Conservation (phyloP, 2,888 invertebrate species). For the Adelognathus sp. region DNA sequence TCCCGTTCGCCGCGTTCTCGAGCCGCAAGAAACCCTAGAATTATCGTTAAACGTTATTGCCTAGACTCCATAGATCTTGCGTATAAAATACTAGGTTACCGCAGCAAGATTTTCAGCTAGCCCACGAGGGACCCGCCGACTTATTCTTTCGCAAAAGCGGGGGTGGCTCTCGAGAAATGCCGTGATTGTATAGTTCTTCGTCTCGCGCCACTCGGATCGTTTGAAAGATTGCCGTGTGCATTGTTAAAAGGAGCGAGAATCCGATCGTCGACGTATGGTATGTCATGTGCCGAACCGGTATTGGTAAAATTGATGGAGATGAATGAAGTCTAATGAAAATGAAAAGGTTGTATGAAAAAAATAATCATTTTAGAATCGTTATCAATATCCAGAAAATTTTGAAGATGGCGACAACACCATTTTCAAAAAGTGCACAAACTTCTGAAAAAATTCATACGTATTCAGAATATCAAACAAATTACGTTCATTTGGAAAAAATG, state of each 20-base stretch:
- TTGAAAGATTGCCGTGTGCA: not conserved
- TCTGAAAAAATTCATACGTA: no score
- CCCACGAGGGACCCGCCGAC: conserved; percentile 56
- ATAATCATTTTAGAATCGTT: no score
- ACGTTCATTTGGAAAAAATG: no score
- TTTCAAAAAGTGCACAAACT: no score
- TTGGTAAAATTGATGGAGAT: no score
- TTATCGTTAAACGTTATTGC: conserved; percentile 81
- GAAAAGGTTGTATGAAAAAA: no score
- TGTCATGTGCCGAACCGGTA: no score
- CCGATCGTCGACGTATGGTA: not conserved
- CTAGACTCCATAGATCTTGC: conserved; percentile 81
- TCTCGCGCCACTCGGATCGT: conserved; percentile 5
- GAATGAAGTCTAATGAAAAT: no score
- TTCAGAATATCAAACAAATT: no score
- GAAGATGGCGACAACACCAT: no score
- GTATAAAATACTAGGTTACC: conserved; percentile 80
- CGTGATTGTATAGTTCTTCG: conserved; percentile 13
- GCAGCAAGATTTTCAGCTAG: conserved; percentile 55
- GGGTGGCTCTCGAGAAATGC: conserved; percentile 70
- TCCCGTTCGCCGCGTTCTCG: conserved; percentile 68
- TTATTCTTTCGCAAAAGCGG: conserved; percentile 68
- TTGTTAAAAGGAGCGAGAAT: not conserved
- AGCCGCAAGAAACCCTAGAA: conserved; percentile 77
- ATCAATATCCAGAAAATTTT: no score